Evolutionary conservation across 2,113 vertebrate species (phyloP).

Genomic region (Saccopteryx bilineata): DNA sequence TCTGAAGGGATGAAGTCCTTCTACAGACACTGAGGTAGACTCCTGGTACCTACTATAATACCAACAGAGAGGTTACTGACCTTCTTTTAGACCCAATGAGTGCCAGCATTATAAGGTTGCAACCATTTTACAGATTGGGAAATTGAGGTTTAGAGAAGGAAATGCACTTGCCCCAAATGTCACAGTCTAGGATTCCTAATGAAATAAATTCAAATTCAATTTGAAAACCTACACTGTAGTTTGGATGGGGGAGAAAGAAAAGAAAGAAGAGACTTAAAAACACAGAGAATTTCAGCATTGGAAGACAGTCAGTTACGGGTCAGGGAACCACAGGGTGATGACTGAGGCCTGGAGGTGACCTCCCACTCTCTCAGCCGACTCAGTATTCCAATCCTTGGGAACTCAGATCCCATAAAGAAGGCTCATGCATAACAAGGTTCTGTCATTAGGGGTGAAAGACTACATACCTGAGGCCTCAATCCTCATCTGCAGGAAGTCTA

Average conservation of each 20-base stretch:
- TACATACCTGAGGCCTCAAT: conserved; percentile 87
- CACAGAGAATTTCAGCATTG: conserved; percentile 19
- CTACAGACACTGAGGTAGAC: conserved; percentile 7
- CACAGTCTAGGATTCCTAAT: conserved; percentile 29
- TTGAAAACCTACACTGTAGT: conserved; percentile 1
- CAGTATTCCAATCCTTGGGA: neutral
- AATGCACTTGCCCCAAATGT: conserved; percentile 52
- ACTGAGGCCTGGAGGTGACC: neutral
- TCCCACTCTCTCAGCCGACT: neutral
- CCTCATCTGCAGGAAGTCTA: conserved; percentile 88
- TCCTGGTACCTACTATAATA: neutral
- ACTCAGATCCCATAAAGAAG: neutral
- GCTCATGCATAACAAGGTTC: neutral
- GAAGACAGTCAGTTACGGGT: conserved; percentile 25
- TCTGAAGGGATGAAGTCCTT: conserved; percentile 39
- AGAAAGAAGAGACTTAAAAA: conserved; percentile 46
- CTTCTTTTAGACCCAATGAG: conserved; percentile 16
- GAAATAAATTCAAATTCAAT: conserved; percentile 9
- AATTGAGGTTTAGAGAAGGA: conserved; percentile 45
- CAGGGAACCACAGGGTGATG: neutral
- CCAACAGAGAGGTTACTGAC: neutral
- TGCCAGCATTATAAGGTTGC: neutral
- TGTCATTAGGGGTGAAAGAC: neutral
- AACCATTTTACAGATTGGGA: conserved; percentile 1
- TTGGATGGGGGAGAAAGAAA: neutral